A percentile compares a stretch with the other conserved stretches of the same genome.
These are phyloP conservation scores for Anolis carolinensis DNA, from an alignment of 2,113 vertebrate genomes.

Conservation along the genomic window DNA sequence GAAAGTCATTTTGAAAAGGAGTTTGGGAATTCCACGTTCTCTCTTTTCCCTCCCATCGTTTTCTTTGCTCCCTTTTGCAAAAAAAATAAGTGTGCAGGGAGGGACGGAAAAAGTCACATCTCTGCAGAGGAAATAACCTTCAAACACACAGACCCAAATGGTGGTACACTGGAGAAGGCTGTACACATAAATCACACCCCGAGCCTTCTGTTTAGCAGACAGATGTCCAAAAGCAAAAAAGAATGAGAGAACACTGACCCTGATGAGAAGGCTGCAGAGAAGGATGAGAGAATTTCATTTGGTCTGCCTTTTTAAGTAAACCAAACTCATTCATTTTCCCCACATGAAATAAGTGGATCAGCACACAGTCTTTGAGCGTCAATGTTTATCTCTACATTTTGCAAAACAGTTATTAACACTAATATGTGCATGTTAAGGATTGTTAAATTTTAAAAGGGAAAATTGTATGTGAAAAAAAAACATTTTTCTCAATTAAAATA, in stretches of 20 bases:
- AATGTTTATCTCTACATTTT: background rate
- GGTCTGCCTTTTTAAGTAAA: background rate
- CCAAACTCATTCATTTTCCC: background rate
- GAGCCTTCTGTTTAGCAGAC: background rate
- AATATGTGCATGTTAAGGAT: background rate
- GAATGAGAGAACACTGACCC: constrained; percentile 6
- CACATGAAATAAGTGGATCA: too few species aligned
- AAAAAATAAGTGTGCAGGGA: constrained; percentile 10
- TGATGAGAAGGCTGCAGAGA: background rate
- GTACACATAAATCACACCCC: constrained; percentile 32
- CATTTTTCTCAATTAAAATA: background rate
- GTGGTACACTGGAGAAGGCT: constrained; percentile 34
- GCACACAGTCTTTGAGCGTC: background rate
- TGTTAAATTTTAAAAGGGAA: background rate
- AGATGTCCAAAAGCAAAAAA: constrained; percentile 15
- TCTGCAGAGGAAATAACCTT: constrained; percentile 34
- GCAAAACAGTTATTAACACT: too few species aligned
- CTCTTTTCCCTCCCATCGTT: background rate
- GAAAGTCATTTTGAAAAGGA: constrained; percentile 65
- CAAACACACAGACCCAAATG: background rate
- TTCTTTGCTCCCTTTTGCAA: constrained; percentile 8
- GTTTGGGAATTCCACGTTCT: constrained; percentile 66
- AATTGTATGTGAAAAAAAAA: background rate
- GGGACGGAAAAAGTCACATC: constrained; percentile 30
- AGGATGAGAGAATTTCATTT: background rate